A percentile compares a stretch with the other conserved stretches of the same genome.
These are phyloP conservation scores for Trogon melanurus DNA, from an alignment of 2,113 vertebrate species.

Conservation along the genomic window DNA sequence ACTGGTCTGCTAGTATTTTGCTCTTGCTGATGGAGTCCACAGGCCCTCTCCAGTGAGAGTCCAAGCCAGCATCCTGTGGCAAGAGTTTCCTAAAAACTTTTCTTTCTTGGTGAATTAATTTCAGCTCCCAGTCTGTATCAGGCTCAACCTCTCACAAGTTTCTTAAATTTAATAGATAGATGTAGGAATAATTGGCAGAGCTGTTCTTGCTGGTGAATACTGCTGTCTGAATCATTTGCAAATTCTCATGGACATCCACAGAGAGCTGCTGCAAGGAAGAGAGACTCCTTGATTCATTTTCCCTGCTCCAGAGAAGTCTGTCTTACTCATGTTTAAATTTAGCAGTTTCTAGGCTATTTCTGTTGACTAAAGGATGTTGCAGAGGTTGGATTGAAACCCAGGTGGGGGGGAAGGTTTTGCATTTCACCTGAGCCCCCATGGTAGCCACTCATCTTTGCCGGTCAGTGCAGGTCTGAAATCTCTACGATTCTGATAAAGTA, in stretches of 20 bases:
- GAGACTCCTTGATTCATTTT: not conserved
- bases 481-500: not conserved
- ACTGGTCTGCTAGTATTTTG: not conserved
- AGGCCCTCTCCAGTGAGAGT: not conserved
- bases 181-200: conserved; percentile 12
- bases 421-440: not conserved
- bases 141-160: not conserved
- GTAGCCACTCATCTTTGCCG: not conserved
- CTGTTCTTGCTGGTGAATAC: not conserved
- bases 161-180: conserved; percentile 30
- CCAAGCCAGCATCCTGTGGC: not conserved
- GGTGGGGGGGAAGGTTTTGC: not conserved
- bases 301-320: not conserved
- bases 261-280: not conserved
- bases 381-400: not conserved
- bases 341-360: not conserved
- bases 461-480: not conserved
- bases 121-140: not conserved
- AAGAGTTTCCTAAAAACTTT: not conserved
- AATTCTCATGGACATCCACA: not conserved
- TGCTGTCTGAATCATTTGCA: conserved; percentile 1
- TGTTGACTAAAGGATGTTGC: not conserved
- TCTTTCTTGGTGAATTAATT: not conserved
- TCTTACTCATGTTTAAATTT: not conserved
- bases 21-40: not conserved